Base-by-base conservation (phyloP, 2,797 vertebrate genomes). In the Cryptoblepharus egeriae region DNA sequence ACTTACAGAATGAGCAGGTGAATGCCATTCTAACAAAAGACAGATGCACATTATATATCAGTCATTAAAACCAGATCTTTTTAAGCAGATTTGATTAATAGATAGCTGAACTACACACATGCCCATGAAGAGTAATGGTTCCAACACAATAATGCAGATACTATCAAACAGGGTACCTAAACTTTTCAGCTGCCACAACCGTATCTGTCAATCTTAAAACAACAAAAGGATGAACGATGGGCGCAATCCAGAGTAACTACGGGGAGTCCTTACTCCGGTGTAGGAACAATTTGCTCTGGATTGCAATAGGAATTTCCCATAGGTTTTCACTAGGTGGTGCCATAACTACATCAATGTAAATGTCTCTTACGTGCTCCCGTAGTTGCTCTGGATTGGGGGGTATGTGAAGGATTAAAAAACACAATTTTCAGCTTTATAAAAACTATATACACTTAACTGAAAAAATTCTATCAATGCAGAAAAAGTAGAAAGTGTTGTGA, bases 1-100 rank as follows among this genome's bases (percentile, higher is more conserved):
- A 97, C 85, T 97, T 97, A 94, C 97, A 97, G 93, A 97, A 97
- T 20, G 97, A 97, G 90, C 97, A 97, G 6, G 97, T 97, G 89
- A 97, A 97, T 20, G 96, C 97, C 96, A 97, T 96, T 92, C 96
- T 96, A 58, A 9, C 68, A 93, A 61, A 45, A 82, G 61, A 93
- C 91, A 93, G 13, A 73, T 0, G n/a, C 15, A 58, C 57, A 81
- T 71, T 71, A 7, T 64, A 52, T 30, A 72, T 52, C 3, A 32
- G 26, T 75, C 45, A 3, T 61, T 45, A 32, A 45, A 28, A 72
- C 52, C 15, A 42, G 35, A 26, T 13, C 30, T 26, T 22, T 28
- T 28, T 20, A 52, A 22, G 52, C 11, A 9, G 69, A 12, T 78
- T 26, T 63, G 35, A 67, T 78, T 42, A 77, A 57, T 81, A 49